Evolutionary conservation across 1,140 invertebrate species (phyloP).

Genomic region (Vollenhovia emeryi): DNA sequence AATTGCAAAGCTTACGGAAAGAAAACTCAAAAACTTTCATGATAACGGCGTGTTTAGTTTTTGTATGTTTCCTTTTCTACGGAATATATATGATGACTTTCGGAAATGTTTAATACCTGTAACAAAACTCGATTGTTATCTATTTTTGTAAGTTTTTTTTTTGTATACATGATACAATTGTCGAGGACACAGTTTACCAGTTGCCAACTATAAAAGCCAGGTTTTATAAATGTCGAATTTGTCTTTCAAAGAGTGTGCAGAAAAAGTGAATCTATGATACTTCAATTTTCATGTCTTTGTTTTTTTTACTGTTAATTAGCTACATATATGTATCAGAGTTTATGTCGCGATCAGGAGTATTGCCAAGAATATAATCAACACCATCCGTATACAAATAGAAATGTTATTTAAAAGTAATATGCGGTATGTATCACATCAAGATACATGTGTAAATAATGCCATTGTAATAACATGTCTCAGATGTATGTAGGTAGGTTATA

Average conservation of each 20-base stretch:
- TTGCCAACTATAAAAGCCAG: background rate
- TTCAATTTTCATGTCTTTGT: constrained; percentile 16
- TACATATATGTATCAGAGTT: background rate
- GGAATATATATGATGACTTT: constrained; percentile 75
- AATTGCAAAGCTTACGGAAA: constrained; percentile 73
- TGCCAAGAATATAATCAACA: background rate
- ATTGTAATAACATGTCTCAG: constrained; percentile 3
- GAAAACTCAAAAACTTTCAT: constrained; percentile 81
- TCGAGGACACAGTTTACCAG: background rate
- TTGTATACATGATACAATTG: background rate
- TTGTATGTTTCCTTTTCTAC: constrained; percentile 77
- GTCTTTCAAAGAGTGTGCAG: background rate
- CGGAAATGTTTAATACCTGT: constrained; percentile 32
- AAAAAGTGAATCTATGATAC: background rate
- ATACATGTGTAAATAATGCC: background rate
- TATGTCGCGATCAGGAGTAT: background rate
- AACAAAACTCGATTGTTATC: background rate
- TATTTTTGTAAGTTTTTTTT: constrained; percentile 1
- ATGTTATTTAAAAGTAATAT: background rate
- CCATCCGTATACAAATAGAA: background rate
- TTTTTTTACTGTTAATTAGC: constrained; percentile 13
- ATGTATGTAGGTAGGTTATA: background rate
- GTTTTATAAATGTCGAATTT: background rate
- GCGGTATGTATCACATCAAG: background rate
- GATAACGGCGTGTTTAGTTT: constrained; percentile 76